Percentiles rank a stretch among this genome's conserved stretches.
phyloP scores from a whole-genome alignment of 2,888 invertebrate species.

The Liodrosophila aerea region DNA sequence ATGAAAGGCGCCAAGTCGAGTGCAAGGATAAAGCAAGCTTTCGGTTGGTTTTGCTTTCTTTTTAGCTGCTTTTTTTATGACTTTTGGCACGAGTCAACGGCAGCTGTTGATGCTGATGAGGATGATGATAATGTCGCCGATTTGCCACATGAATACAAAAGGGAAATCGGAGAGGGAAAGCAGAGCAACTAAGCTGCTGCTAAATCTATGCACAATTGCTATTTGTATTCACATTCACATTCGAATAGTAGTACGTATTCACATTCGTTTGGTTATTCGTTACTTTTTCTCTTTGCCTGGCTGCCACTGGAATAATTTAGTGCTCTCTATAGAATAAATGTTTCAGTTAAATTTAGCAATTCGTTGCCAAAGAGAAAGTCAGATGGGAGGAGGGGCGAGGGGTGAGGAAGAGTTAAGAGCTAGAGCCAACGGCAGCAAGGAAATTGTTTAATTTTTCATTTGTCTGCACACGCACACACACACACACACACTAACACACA shows the following conservation, averaged over 20 bases:
- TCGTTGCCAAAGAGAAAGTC: conserved; percentile 47
- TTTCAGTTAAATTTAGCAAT: conserved; percentile 74
- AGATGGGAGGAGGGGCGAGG: background rate
- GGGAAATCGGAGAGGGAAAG: conserved; percentile 9
- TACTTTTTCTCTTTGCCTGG: conserved; percentile 37
- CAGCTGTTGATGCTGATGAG: conserved; percentile 41
- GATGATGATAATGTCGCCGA: conserved; percentile 61
- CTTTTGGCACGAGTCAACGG: conserved; percentile 55
- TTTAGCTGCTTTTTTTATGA: conserved; percentile 43
- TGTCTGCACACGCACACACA: conserved; percentile 30
- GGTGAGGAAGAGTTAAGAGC: background rate
- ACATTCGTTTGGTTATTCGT: conserved; percentile 21
- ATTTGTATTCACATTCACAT: conserved; percentile 11
- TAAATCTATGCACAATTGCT: conserved; percentile 31
- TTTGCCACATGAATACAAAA: conserved; percentile 64
- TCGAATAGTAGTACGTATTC: conserved; percentile 11
- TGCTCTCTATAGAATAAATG: conserved; percentile 71
- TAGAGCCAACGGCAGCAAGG: conserved; percentile 37
- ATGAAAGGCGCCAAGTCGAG: conserved; percentile 38
- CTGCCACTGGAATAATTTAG: conserved; percentile 65
- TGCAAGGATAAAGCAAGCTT: conserved; percentile 22
- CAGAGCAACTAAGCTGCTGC: conserved; percentile 16
- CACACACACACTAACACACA: no score
- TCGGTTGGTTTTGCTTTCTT: conserved; percentile 2
- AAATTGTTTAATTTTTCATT: conserved; percentile 79